Evolutionary conservation across 2,888 invertebrate genomes (phyloP), one percentile per base, ranked within the genome.

Genomic region (Reticulitermes lucifugus): DNA sequence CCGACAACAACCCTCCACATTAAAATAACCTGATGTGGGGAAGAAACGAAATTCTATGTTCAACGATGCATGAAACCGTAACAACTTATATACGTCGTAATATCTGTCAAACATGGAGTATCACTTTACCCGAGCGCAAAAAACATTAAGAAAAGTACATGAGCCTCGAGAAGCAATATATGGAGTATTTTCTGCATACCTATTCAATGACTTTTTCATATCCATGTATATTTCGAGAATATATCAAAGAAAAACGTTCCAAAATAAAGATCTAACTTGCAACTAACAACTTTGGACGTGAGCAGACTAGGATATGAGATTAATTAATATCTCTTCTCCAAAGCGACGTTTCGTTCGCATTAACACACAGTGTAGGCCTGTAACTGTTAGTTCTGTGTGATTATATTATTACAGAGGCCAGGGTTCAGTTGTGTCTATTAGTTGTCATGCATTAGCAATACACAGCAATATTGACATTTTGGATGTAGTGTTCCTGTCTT

Each of bases 311-410:
- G 9, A 25, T n/a, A 65, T 7, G 9, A 65, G n/a, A 65, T n/a
- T n/a, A 65, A 55, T 65, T 2, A 65, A 65, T 21, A 60, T 18
- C 65, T 7, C 65, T 25, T 65, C 65, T 55, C 18, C 18, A 18
- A 55, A 18, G 55, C 14, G 25, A 25, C 9, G 65, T 25, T 65
- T 10, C n/a, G n/a, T n/a, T 65, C n/a, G 25, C 9, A n/a, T 65
- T 55, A 25, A 25, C 25, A 65, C 25, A 65, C 14, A 60, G 14
- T 22, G 14, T 65, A 65, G 7, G 65, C 65, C 25, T n/a, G n/a
- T 65, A n/a, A n/a, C 65, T n/a, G 65, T 65, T 65, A 65, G 25
- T 65, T 65, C 65, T 65, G 65, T n/a, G n/a, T n/a, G n/a, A 25
- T 25, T 55, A 55, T 18, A 55, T 55, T 18, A 55, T 18, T 18